Conservation (phyloP, 2,797 vertebrate genomes). For the Aplochiton taeniatus region DNA sequence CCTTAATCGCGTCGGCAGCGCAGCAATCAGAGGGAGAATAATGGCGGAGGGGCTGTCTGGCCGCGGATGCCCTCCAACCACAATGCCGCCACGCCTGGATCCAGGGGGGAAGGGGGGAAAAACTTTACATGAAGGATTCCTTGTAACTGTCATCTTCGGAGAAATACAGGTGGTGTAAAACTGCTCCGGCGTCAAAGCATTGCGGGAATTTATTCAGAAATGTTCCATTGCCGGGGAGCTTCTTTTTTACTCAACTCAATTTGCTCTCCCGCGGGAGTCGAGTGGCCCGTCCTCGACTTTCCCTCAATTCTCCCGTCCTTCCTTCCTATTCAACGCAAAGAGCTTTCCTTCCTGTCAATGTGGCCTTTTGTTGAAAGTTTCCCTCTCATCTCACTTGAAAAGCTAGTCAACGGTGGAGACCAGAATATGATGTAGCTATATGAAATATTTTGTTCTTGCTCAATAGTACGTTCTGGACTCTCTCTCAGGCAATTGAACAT, state of each 20-base stretch:
- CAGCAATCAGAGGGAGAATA: conserved; percentile 69
- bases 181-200: conserved; percentile 52
- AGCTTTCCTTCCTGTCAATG: too few species aligned
- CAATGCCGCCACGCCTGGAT: conserved; percentile 43
- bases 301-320: not conserved
- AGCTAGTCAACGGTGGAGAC: too few species aligned
- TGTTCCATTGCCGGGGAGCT: conserved; percentile 40
- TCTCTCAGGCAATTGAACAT: not conserved
- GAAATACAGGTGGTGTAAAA: conserved; percentile 56
- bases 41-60: conserved; percentile 51
- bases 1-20: conserved; percentile 64
- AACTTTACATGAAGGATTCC: conserved; percentile 55
- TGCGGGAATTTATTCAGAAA: conserved; percentile 54
- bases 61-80: conserved; percentile 42
- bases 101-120: conserved; percentile 48
- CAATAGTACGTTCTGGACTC: not conserved
- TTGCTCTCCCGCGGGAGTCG: conserved; percentile 27
- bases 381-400: too few species aligned
- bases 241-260: conserved; percentile 37
- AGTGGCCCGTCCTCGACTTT: not conserved
- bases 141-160: conserved; percentile 55
- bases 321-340: not conserved
- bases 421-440: too few species aligned
- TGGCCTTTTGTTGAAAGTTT: too few species aligned
- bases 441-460: too few species aligned